A percentile compares a stretch with the other conserved stretches of the same genome.
phyloP scores from a whole-genome alignment of 2,797 vertebrate genomes.

The Octomys mimax region DNA sequence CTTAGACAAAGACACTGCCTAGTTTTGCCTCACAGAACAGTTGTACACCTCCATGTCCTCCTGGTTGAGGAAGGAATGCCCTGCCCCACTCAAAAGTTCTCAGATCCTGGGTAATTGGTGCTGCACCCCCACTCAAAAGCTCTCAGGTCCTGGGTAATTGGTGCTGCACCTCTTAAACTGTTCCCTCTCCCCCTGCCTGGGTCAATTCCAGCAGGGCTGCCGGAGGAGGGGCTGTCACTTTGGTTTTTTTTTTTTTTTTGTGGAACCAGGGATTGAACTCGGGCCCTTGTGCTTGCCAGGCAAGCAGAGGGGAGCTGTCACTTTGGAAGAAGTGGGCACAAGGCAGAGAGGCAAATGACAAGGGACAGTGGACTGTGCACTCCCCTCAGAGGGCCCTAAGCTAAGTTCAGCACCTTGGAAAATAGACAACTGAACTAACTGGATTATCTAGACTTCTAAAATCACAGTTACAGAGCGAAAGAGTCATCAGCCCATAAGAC shows the following conservation, averaged over 20 bases:
- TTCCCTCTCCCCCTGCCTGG: too few relatives aligned
- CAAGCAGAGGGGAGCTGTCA: too few relatives aligned
- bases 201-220: neutral
- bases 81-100: fast-evolving
- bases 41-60: fast-evolving
- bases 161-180: neutral
- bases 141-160: fast-evolving
- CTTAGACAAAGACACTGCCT: fast-evolving
- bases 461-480: fast-evolving
- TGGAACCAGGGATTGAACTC: too few relatives aligned
- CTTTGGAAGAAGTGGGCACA: neutral
- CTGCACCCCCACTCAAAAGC: fast-evolving
- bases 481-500: fast-evolving
- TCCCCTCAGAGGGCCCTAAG: too few relatives aligned
- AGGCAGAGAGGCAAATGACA: neutral
- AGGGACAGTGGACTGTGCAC: neutral
- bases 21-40: fast-evolving
- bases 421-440: neutral
- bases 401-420: neutral
- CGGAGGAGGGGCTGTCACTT: fast-evolving
- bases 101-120: fast-evolving
- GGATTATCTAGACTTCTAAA: neutral
- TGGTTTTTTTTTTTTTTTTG: too few relatives aligned
- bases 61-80: too few relatives aligned
- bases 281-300: too few relatives aligned